phyloP scores from a whole-genome alignment of 2,888 invertebrate species.

The Arge pagana region DNA sequence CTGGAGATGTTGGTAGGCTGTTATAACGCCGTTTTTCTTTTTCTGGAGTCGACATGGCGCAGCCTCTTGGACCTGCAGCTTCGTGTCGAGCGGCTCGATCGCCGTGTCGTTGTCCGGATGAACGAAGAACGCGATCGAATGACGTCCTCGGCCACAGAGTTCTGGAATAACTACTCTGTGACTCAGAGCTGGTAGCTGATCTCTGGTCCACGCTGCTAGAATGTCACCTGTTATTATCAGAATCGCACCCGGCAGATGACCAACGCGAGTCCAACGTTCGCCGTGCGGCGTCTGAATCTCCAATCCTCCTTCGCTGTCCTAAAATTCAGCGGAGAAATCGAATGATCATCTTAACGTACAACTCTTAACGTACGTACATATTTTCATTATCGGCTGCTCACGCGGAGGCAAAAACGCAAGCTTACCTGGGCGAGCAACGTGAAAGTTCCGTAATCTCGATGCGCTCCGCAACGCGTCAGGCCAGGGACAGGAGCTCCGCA shows the following conservation, averaged over 20 bases:
- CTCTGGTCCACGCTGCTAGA: conserved; percentile 75
- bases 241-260: conserved; percentile 76
- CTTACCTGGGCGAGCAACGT: conserved; percentile 67
- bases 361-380: not conserved
- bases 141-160: conserved; percentile 69
- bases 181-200: conserved; percentile 70
- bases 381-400: not conserved
- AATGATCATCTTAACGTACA: not conserved
- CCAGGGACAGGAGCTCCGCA: conserved; percentile 52
- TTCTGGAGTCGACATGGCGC: conserved; percentile 57
- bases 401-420: not conserved
- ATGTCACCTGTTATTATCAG: conserved; percentile 77
- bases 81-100: conserved; percentile 61
- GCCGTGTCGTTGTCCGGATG: conserved; percentile 69
- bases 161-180: conserved; percentile 77
- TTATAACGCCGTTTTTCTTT: conserved; percentile 66
- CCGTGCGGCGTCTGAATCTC: conserved; percentile 70
- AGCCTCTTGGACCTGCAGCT: conserved; percentile 48
- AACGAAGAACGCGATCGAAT: conserved; percentile 78
- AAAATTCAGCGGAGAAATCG: conserved; percentile 33
- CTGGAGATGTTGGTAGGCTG: conserved; percentile 73
- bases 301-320: conserved; percentile 77
- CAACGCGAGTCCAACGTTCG: conserved; percentile 74
- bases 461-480: conserved; percentile 71
- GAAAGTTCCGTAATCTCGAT: conserved; percentile 77